A percentile compares a stretch with the other conserved stretches of the same genome.
Evolutionary conservation across 2,113 vertebrate genomes (phyloP).

Genomic region (Rutilus rutilus): DNA sequence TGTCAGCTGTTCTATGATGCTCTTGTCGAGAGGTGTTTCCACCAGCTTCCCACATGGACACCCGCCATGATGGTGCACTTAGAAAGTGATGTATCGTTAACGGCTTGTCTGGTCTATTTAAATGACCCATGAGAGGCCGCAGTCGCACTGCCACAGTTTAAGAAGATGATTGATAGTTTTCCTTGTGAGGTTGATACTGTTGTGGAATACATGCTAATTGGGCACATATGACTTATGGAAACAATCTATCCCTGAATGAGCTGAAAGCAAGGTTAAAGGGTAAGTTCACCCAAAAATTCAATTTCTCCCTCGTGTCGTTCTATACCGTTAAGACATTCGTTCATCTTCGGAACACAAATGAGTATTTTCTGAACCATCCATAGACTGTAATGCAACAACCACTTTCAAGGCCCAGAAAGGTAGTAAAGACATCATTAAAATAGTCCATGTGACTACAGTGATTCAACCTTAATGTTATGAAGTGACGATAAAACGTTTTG

Average conservation of each 20-base stretch:
- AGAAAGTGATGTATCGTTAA: constrained; percentile 49
- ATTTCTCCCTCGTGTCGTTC: too few species aligned
- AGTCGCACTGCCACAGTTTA: constrained; percentile 14
- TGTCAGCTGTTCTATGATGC: constrained; percentile 40
- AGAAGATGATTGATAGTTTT: constrained; percentile 7
- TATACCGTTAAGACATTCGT: too few species aligned
- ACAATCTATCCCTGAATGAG: background rate
- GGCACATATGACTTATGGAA: background rate
- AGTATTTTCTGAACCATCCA: too few species aligned
- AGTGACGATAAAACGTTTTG: too few species aligned
- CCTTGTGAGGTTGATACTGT: background rate
- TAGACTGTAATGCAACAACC: too few species aligned
- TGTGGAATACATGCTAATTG: constrained; percentile 8
- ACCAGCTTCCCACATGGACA: constrained; percentile 42
- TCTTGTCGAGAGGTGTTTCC: constrained; percentile 47
- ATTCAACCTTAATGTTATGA: too few species aligned
- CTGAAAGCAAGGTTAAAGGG: background rate
- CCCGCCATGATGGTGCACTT: constrained; percentile 12
- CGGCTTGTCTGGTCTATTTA: constrained; percentile 36
- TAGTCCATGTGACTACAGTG: too few species aligned
- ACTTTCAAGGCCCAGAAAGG: too few species aligned
- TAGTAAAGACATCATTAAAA: too few species aligned
- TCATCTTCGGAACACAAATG: too few species aligned
- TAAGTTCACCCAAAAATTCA: too few species aligned
- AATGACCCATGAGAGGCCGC: constrained; percentile 33